A percentile compares a stretch with the other conserved stretches of the same genome.
Conservation (phyloP, 2,113 vertebrate species). For the Cyphomyrus discorhynchus region DNA sequence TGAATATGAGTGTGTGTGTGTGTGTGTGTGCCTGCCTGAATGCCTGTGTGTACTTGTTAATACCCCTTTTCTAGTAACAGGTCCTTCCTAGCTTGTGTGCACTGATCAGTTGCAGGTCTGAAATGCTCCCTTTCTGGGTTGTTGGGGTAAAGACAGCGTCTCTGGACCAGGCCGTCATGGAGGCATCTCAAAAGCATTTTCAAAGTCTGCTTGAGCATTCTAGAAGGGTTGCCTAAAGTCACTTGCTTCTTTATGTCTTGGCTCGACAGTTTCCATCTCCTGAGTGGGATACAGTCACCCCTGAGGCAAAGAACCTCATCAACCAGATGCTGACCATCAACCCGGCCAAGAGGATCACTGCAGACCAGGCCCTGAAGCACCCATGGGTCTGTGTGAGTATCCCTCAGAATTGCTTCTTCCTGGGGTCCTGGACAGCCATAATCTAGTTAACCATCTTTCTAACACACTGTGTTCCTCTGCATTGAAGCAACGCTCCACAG, state of each 20-base stretch:
- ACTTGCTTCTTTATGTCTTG: background rate
- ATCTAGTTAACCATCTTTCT: background rate
- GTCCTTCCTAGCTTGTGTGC: background rate
- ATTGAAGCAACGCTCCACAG: slow-evolving; percentile 93
- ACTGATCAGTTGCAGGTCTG: background rate
- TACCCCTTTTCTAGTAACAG: background rate
- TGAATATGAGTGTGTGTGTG: background rate
- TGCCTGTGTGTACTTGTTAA: background rate
- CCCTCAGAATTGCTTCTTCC: background rate
- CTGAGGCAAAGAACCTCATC: slow-evolving; percentile 97
- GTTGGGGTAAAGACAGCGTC: background rate
- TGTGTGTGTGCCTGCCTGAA: background rate
- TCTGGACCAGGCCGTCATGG: background rate
- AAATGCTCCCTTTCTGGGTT: background rate
- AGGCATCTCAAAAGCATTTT: background rate
- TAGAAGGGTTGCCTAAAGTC: background rate
- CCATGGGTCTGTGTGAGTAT: slow-evolving; percentile 98
- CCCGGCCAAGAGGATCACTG: slow-evolving; percentile 94
- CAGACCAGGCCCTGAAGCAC: slow-evolving; percentile 95
- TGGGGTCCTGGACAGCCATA: background rate
- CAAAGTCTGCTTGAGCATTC: background rate
- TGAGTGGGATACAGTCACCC: slow-evolving; percentile 98
- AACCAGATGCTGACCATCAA: slow-evolving; percentile 99
- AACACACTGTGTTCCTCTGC: background rate
- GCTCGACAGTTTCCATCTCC: slow-evolving; percentile 87